Base-by-base conservation (phyloP, 2,888 invertebrate species). In the Limnephilus lunatus region DNA sequence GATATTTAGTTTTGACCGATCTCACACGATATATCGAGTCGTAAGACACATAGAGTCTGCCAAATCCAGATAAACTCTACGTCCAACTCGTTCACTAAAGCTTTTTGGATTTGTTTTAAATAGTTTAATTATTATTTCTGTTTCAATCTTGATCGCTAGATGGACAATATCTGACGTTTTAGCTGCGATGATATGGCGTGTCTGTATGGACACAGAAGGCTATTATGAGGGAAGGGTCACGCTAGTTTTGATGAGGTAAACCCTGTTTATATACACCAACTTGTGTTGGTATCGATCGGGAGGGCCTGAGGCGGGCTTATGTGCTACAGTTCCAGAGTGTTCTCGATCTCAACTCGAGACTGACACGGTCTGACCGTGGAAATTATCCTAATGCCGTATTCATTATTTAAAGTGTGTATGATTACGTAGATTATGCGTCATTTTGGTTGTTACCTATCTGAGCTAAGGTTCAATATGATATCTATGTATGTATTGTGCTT, bases 221-320 rank as follows among this genome's bases (percentile, higher is more conserved):
- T 88, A 88, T 88, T 88, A 88, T 35, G 32, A 35, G 14, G 81
- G 88, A 83, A 91, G 91, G 91, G 91, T 91, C 91, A 89, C 91
- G 91, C 91, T 91, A 91, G 86, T 82, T 91, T 68, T 89, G 89
- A 89, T 89, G 89, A 81, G 89, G 81, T 89, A 48, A 81, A 81
- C 89, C 81, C 31, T 48, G 89, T 81, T 89, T 89, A 81, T 88
- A 86, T 35, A 80, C 35, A 15, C 88, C n/a, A 30, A 68, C 32
- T 48, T 68, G n/a, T 68, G n/a, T 25, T 19, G 3, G 88, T 88
- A 89, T 89, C 81, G 89, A 89, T 89, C 88, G 53, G 88, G 35
- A 80, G 31, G 31, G 68, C 88, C 53, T 14, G 32, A 19, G 88
- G 53, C 53, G 30, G 9, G 15, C 68, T 88, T 88, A 31, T 68